phyloP scores from a whole-genome alignment of 2,888 invertebrate genomes.

The Trileptium ribeirensis region DNA sequence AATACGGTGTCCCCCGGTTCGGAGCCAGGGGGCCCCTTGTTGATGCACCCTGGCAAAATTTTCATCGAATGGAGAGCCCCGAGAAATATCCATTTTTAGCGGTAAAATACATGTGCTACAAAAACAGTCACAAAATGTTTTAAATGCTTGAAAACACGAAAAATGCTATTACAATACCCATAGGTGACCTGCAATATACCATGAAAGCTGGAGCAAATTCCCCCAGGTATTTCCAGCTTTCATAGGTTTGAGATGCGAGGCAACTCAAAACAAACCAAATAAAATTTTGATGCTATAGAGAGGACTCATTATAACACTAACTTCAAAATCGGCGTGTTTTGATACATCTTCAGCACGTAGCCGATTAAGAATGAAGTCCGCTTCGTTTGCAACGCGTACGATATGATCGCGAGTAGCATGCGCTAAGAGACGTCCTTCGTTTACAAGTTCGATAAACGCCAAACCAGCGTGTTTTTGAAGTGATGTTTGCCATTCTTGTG shows the following conservation, averaged over 20 bases:
- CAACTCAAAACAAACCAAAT: not conserved
- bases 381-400: slow-evolving; percentile 96
- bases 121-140: too few relatives aligned
- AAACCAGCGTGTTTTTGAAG: slow-evolving; percentile 98
- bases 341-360: slow-evolving; percentile 98
- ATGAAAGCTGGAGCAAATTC: too few relatives aligned
- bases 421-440: slow-evolving; percentile 85
- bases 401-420: slow-evolving; percentile 99
- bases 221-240: too few relatives aligned
- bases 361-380: slow-evolving; percentile 94
- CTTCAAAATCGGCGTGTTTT: slow-evolving; percentile 83
- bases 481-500: slow-evolving; percentile 99
- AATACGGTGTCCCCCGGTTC: too few relatives aligned
- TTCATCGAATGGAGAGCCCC: too few relatives aligned
- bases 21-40: too few relatives aligned
- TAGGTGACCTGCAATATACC: too few relatives aligned
- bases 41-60: too few relatives aligned
- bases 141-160: too few relatives aligned
- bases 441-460: slow-evolving; percentile 97
- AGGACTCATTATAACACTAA: not conserved
- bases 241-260: not conserved
- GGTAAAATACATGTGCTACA: too few relatives aligned
- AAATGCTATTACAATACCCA: too few relatives aligned
- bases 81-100: too few relatives aligned
- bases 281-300: not conserved